A percentile compares a stretch with the other conserved stretches of the same genome.
Conservation (phyloP, 2,888 invertebrate genomes). For the Cancer borealis region DNA sequence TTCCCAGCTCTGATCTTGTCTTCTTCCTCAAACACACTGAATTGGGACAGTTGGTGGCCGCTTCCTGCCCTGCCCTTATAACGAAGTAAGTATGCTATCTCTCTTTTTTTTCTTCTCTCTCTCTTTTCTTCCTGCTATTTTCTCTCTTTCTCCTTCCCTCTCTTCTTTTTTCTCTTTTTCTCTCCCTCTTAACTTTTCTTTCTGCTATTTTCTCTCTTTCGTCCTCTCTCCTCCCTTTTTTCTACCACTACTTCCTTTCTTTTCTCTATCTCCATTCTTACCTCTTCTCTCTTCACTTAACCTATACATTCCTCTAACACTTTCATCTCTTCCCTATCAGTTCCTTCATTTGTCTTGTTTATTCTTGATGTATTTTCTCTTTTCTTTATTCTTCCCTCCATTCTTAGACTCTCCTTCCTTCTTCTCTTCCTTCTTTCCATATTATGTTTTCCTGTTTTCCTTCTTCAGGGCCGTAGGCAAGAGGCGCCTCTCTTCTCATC, state of each 20-base stretch:
- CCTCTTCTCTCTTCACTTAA: background rate
- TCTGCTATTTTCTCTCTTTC: no score
- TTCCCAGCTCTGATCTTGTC: constrained; percentile 85
- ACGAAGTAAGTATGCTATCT: constrained; percentile 83
- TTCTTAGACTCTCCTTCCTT: no score
- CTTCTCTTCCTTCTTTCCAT: background rate
- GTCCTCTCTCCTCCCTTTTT: no score
- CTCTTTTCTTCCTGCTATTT: no score
- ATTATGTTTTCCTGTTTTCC: background rate
- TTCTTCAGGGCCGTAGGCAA: constrained; percentile 85
- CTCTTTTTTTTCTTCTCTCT: background rate
- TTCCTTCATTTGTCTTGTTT: no score
- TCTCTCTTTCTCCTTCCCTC: background rate
- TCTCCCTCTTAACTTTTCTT: no score
- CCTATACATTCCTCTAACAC: background rate
- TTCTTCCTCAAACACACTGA: constrained; percentile 86
- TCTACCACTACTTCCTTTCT: no score
- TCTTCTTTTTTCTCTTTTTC: no score
- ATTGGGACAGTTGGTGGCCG: constrained; percentile 83
- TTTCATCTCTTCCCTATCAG: no score
- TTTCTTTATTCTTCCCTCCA: no score
- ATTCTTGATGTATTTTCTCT: no score
- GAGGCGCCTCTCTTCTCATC: constrained; percentile 83
- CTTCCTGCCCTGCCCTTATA: constrained; percentile 83
- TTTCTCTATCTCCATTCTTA: background rate